Evolutionary conservation across 2,113 vertebrate species (phyloP).

Genomic region (Cyanistes caeruleus): DNA sequence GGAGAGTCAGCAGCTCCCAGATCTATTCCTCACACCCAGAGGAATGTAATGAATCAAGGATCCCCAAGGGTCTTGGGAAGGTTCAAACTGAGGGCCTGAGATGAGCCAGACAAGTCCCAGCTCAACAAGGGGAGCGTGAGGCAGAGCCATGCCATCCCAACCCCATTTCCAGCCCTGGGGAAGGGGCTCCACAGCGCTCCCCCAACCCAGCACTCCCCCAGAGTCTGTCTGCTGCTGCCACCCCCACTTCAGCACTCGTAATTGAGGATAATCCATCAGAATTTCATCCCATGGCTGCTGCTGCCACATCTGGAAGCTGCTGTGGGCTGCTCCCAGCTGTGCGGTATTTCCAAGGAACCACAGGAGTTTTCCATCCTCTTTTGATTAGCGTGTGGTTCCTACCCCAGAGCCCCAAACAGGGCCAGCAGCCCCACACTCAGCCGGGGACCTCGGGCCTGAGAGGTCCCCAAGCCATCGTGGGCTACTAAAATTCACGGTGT

Average conservation of each 20-base stretch:
- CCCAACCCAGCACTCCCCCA: fast-evolving
- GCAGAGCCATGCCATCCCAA: not conserved
- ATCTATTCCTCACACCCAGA: not conserved
- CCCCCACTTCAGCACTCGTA: fast-evolving
- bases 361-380: slow-evolving; percentile 25
- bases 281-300: not conserved
- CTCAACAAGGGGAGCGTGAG: fast-evolving
- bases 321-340: not conserved
- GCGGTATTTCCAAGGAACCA: not conserved
- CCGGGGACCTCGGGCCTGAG: not conserved
- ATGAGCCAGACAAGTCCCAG: not conserved
- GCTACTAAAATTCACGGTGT: fast-evolving
- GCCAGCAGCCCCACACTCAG: not conserved
- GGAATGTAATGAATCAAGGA: not conserved
- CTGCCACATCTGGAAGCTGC: not conserved
- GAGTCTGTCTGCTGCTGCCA: not conserved
- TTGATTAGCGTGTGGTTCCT: not conserved
- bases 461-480: not conserved
- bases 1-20: not conserved
- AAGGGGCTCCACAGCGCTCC: fast-evolving
- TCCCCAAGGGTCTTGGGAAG: not conserved
- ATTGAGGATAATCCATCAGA: not conserved
- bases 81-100: not conserved
- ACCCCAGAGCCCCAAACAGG: not conserved
- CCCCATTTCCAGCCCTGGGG: fast-evolving